Evolutionary conservation across 2,888 invertebrate species (phyloP).

Genomic region (Caenorhabditis becei): DNA sequence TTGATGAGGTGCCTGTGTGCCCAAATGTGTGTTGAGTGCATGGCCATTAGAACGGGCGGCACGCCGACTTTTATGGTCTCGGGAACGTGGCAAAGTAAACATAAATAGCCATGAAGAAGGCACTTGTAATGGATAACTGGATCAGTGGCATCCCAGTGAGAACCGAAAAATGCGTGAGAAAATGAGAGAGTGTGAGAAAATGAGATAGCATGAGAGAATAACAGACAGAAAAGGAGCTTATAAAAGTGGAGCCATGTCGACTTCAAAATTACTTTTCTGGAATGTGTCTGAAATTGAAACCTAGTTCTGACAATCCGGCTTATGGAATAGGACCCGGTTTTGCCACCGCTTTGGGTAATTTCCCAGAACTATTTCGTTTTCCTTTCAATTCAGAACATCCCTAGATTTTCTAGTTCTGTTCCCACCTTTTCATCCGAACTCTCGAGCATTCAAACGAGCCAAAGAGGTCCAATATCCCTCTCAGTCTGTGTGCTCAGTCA

Average conservation of each 20-base stretch:
- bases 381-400: neutral
- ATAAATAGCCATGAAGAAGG: neutral
- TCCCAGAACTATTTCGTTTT: neutral
- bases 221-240: no score
- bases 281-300: no score
- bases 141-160: neutral
- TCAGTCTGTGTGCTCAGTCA: constrained; percentile 54
- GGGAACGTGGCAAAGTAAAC: constrained; percentile 38
- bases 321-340: no score
- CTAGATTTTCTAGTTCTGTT: neutral
- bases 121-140: neutral
- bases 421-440: constrained; percentile 6
- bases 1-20: constrained; percentile 27
- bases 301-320: no score
- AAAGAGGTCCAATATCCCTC: constrained; percentile 16
- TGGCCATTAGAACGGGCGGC: constrained; percentile 38
- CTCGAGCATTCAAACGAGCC: constrained; percentile 19
- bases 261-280: no score
- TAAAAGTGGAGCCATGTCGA: no score
- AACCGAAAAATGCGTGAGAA: no score
- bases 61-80: constrained; percentile 34
- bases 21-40: constrained; percentile 17
- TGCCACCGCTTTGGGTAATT: no score
- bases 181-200: no score
- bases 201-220: no score